Base-by-base conservation (phyloP, 2,113 vertebrate genomes). In the Albula goreensis region DNA sequence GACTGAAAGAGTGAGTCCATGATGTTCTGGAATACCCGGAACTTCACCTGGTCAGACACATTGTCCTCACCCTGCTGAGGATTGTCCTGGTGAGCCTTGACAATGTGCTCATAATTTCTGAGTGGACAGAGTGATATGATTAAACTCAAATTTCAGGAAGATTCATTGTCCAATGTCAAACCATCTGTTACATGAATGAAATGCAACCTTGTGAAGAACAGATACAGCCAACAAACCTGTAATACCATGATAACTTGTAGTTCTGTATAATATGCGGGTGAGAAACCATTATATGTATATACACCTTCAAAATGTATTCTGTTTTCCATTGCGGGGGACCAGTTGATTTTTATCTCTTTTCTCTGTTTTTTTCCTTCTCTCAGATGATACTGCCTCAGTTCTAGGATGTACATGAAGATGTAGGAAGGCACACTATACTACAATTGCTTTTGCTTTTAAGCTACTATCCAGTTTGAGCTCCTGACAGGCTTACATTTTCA, bases 31-130 rank as follows among this genome's bases (percentile, higher is more conserved):
- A 99, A 99, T 89, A 99, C 94, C 13, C 94, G 97, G 94, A 99
- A 99, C 94, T 99, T 99, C 90, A 99, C 90, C 93, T 99, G 97
- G 6, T 99, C 98, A 0, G 98, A 97, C 60, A 99, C 95, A 92
- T 98, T 97, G 82, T 98, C 96, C 81, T 97, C 96, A 17, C 97
- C 97, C 87, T 99, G 97, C 0, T 96, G 96, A 0, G 97, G 98
- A 93, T 99, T 97, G 94, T 97, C 97, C 93, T 98, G 97, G 91
- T 99, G 97, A 12, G 97, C 98, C 93, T 98, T 97, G 89, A 99
- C 98, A 19, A 99, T 99, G 94, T 99, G 97, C 92, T 99, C 98
- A 0, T 99, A 99, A 92, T 99, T 99, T 88, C 98, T 99, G 87
- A 22, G n/a, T 8, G 50, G 81, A 82, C 11, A 5, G 52, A 74